Evolutionary conservation across 2,888 invertebrate genomes (phyloP).

Genomic region (Zonitis immaculata): DNA sequence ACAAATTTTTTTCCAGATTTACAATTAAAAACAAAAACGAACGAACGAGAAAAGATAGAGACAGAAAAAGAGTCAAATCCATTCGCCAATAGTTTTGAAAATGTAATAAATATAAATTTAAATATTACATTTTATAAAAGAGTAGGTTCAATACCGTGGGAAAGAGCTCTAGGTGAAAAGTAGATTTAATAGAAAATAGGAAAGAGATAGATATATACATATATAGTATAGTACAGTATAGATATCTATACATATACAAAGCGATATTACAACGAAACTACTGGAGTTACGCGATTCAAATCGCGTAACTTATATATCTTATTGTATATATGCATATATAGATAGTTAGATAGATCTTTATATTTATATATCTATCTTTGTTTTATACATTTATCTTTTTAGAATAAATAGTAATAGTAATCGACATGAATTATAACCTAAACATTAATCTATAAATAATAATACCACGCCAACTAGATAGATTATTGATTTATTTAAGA

Average conservation of each 20-base stretch:
- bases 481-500: too few relatives aligned
- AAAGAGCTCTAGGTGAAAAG: slow-evolving; percentile 7
- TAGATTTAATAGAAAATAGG: not conserved
- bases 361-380: not conserved
- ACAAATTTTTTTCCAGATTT: not conserved
- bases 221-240: not conserved
- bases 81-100: not conserved
- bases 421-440: too few relatives aligned
- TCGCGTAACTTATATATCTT: not conserved
- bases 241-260: not conserved
- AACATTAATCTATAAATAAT: too few relatives aligned
- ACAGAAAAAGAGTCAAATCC: not conserved
- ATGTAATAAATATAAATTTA: not conserved
- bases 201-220: not conserved
- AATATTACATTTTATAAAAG: not conserved
- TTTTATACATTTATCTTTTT: not conserved
- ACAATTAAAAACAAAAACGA: not conserved
- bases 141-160: slow-evolving; percentile 17
- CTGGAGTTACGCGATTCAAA: not conserved
- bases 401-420: too few relatives aligned
- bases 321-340: slow-evolving; percentile 2
- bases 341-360: not conserved
- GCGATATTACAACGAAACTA: not conserved
- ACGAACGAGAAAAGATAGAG: not conserved
- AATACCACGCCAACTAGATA: too few relatives aligned